Evolutionary conservation across 2,888 invertebrate species (phyloP).

Genomic region (Dryobotodes eremita): DNA sequence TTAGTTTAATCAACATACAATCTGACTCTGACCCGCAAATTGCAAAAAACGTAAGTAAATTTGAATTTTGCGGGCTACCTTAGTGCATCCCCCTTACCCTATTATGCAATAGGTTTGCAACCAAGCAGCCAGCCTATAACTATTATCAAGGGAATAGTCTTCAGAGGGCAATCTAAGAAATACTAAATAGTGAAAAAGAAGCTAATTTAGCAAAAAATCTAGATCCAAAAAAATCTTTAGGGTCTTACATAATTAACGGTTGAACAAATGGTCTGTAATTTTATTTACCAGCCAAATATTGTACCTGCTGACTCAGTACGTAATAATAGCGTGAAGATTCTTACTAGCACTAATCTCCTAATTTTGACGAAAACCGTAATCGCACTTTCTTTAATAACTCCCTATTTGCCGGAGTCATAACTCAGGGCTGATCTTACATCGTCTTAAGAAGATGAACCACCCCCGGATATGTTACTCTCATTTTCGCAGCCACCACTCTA

Average conservation of each 20-base stretch:
- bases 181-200: neutral
- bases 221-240: neutral
- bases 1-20: no score
- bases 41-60: no score
- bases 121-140: no score
- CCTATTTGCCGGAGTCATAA: slow-evolving; percentile 79
- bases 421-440: slow-evolving; percentile 86
- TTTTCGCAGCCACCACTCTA: slow-evolving; percentile 74
- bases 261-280: neutral
- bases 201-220: neutral
- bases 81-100: no score
- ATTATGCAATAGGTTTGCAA: no score
- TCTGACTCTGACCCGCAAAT: no score
- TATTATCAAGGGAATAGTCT: no score
- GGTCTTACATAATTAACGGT: neutral
- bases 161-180: neutral
- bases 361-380: slow-evolving; percentile 56
- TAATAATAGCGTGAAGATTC: slow-evolving; percentile 12
- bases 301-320: neutral
- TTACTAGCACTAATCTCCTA: slow-evolving; percentile 39
- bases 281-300: neutral
- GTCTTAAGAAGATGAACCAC: slow-evolving; percentile 86
- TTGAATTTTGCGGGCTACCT: no score
- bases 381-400: slow-evolving; percentile 81
- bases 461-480: slow-evolving; percentile 80